Evolutionary conservation across 2,888 invertebrate species (phyloP), one percentile per base, ranked within the genome.

Genomic region (Clunio marinus): DNA sequence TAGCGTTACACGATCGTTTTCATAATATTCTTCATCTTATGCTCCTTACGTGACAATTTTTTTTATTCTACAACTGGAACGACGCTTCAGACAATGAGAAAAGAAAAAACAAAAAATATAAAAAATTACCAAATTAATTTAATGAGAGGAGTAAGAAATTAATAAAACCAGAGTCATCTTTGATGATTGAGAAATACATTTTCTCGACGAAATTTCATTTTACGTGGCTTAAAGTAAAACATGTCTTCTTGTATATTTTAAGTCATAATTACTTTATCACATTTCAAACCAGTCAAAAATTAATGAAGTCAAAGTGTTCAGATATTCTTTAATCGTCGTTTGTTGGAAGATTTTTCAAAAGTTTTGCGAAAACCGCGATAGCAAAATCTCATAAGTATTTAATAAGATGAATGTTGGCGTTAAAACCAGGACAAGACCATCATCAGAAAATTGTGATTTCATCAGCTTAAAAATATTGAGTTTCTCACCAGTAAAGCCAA

Each of bases 161-260:
- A n/a, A n/a, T n/a, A n/a, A n/a, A n/a, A n/a, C n/a, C n/a, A 32
- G 32, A 32, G 32, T 32, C 32, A 32, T 7, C 4, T 10, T 4
- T 10, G 32, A 32, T 32, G 10, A 32, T 10, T 4, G 5, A 7
- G 10, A 32, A 32, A 32, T 7, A 4, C 32, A 20, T 10, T 10
- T 10, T 46, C 20, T 10, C 20, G 20, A 46, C 10, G 20, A 46
- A 20, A 7, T 46, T 5, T 2, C 7, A 7, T 46, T 46, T 46
- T 46, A 17, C 8, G 8, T 20, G 17, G 46, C 46, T 20, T 8
- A 25, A 57, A 15, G 13, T n/a, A 62, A 62, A 65, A 65, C 65
- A 32, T 65, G 46, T 46, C 46, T 65, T n/a, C n/a, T n/a, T n/a
- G n/a, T n/a, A n/a, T n/a, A n/a, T n/a, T 65, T 46, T 65, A 65